phyloP scores from a whole-genome alignment of 2,888 invertebrate species.

The Drosophila anomelani region DNA sequence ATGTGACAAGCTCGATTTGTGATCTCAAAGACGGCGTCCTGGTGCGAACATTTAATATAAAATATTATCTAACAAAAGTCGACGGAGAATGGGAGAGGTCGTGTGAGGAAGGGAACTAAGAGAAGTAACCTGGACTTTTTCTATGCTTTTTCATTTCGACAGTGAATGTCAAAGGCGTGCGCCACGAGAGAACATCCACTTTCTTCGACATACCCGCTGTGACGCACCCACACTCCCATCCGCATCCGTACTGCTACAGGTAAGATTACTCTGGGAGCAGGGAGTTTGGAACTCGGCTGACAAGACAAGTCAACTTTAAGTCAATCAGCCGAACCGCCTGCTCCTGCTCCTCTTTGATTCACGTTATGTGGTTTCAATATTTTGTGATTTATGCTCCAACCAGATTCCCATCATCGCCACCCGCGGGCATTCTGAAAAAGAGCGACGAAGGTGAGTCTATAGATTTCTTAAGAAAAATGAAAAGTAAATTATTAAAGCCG shows the following conservation, averaged over 20 bases:
- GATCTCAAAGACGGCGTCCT: conserved; percentile 75
- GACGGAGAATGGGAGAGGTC: not conserved
- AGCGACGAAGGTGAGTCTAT: conserved; percentile 83
- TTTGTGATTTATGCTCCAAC: conserved; percentile 50
- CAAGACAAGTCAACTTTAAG: conserved; percentile 71
- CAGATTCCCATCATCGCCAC: conserved; percentile 83
- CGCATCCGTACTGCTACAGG: conserved; percentile 83
- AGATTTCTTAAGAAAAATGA: conserved; percentile 37
- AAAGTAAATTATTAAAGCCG: conserved; percentile 57
- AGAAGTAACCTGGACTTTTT: conserved; percentile 33
- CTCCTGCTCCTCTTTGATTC: conserved; percentile 1
- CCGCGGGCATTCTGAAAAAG: conserved; percentile 83
- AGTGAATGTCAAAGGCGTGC: conserved; percentile 85
- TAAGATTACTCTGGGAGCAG: conserved; percentile 56
- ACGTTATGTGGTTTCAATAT: conserved; percentile 53
- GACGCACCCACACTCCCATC: conserved; percentile 83
- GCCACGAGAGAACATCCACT: conserved; percentile 85
- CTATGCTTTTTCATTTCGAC: conserved; percentile 57
- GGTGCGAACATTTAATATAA: conserved; percentile 79
- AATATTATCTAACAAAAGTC: conserved; percentile 80
- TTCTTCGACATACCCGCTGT: conserved; percentile 85
- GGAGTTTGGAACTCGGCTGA: conserved; percentile 24
- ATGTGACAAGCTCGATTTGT: conserved; percentile 73
- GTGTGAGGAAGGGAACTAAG: conserved; percentile 15
- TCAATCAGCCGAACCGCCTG: conserved; percentile 58